Base-by-base conservation (phyloP, 2,797 vertebrate species). In the Anisognathus igniventris region DNA sequence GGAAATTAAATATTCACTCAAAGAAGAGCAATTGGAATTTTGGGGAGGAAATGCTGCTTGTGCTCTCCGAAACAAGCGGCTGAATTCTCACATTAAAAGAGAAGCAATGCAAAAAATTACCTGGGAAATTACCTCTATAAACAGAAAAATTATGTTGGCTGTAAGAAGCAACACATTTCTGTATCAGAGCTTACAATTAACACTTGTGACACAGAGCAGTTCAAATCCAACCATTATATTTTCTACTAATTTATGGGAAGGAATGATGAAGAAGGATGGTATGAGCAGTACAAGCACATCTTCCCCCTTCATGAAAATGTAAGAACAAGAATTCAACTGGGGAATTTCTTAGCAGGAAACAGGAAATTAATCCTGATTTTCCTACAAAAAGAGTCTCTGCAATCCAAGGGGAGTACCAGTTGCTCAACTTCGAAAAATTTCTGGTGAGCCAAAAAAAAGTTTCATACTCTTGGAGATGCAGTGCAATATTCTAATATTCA, bases 1-100 rank as follows among this genome's bases (percentile, higher is more conserved):
- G 45, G 86, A 95, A 95, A 96, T 88, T 82, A 89, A 85, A 83
- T 54, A 84, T 68, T 67, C 61, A 39, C n/a, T 71, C 33, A 48
- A 79, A 58, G 22, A 82, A 74, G 23, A 8, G 10, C 33, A 28
- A 50, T 3, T 64, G 60, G 68, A 82, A 90, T 68, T 90, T 47
- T 53, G 37, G 17, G 25, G 42, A 85, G 27, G 25, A 89, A 74
- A 80, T 27, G 14, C 16, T 72, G 39, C 18, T 48, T 87, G 58
- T 60, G 54, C 27, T 78, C 40, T 75, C 37, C 48, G 48, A 84
- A 92, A 70, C n/a, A 79, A 88, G 72, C 35, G 30, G 31, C 30
- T 83, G 66, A 51, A 33, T 39, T 33, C 48, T 76, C 27, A 57
- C 30, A 56, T 53, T 85, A 87, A 57, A 75, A 70, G 14, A 45